Conservation (phyloP, 2,888 invertebrate species). For the Zelleria hepariella region DNA sequence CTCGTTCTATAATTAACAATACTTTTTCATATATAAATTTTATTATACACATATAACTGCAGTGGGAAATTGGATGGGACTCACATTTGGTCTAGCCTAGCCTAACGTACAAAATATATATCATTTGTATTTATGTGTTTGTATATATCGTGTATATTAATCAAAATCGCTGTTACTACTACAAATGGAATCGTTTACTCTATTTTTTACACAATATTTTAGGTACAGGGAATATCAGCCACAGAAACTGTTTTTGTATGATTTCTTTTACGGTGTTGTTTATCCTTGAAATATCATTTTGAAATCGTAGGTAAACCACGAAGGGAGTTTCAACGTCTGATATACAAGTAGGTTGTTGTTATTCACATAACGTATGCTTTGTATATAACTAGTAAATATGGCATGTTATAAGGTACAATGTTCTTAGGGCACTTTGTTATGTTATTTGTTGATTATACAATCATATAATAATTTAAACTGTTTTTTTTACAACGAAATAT, state of each 20-base stretch:
- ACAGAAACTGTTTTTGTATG: neutral
- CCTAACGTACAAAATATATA: constrained; percentile 44
- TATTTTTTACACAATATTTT: neutral
- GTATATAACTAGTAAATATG: constrained; percentile 29
- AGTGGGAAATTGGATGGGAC: constrained; percentile 20
- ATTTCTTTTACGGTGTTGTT: too few species aligned
- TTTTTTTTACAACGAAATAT: neutral
- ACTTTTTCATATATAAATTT: constrained; percentile 13
- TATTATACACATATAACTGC: constrained; percentile 20
- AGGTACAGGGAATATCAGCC: neutral
- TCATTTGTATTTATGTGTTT: constrained; percentile 21
- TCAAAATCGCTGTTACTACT: neutral
- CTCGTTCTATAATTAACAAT: constrained; percentile 5
- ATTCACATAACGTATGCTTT: neutral
- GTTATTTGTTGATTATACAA: constrained; percentile 12
- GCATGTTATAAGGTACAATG: constrained; percentile 42
- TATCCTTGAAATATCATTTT: too few species aligned
- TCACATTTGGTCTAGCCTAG: constrained; percentile 50
- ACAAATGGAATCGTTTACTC: neutral
- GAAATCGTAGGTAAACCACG: neutral
- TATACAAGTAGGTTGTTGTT: neutral
- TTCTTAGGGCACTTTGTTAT: constrained; percentile 26
- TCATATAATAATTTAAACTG: neutral
- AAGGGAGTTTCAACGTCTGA: neutral
- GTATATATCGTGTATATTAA: constrained; percentile 5